Evolutionary conservation across 2,113 vertebrate genomes (phyloP).

Genomic region (Marcusenius ussheri): DNA sequence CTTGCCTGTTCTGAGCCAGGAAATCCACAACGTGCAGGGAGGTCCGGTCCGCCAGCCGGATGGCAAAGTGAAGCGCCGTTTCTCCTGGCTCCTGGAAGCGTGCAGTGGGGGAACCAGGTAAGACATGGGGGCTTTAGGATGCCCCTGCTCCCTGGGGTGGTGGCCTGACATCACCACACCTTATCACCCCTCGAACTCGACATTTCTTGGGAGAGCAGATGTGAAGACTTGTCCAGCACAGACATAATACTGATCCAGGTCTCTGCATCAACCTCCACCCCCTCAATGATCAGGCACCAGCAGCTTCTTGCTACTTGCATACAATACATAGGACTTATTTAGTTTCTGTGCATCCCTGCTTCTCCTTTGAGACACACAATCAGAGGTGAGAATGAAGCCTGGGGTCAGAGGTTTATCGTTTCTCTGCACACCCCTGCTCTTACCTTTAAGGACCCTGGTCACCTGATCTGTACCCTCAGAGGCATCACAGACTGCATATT

Average conservation of each 20-base stretch:
- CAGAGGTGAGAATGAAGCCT: no score
- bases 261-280: neutral
- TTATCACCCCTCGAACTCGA: neutral
- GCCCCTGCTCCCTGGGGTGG: no score
- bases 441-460: no score
- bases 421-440: no score
- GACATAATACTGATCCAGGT: neutral
- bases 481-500: no score
- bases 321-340: neutral
- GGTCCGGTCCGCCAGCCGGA: slow-evolving; percentile 85
- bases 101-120: neutral
- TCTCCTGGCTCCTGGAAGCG: slow-evolving; percentile 78
- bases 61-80: slow-evolving; percentile 86
- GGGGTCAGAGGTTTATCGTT: no score
- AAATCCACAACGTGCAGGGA: slow-evolving; percentile 96
- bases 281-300: neutral
- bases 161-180: neutral
- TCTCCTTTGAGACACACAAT: neutral
- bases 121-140: neutral
- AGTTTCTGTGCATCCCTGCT: neutral
- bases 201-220: neutral
- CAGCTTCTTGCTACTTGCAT: neutral
- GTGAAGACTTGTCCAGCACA: neutral
- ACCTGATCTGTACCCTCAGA: no score
- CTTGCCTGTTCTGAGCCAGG: slow-evolving; percentile 87